phyloP scores from a whole-genome alignment of 1,140 invertebrate species.

The Drosophila serrata region DNA sequence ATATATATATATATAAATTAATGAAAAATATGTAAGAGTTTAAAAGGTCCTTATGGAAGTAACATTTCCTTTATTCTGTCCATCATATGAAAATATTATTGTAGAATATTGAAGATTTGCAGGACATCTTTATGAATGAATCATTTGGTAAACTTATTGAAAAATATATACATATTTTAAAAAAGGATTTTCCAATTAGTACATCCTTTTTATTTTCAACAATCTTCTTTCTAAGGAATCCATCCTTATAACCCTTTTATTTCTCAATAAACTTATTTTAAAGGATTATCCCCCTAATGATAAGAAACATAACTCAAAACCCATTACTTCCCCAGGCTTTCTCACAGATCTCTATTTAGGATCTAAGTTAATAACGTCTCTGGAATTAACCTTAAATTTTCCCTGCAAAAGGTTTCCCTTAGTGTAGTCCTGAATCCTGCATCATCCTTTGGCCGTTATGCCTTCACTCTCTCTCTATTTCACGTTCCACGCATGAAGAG shows the following conservation, averaged over 20 bases:
- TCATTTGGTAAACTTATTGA: too few species aligned
- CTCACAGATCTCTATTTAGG: rapidly evolving
- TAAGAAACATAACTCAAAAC: not conserved
- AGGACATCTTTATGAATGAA: too few species aligned
- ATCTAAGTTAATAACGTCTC: not conserved
- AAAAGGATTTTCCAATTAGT: too few species aligned
- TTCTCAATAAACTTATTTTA: not conserved
- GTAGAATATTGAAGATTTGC: too few species aligned
- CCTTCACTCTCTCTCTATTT: slow-evolving; percentile 25
- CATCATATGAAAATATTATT: too few species aligned
- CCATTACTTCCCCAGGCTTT: not conserved
- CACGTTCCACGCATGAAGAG: slow-evolving; percentile 73
- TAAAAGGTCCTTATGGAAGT: not conserved
- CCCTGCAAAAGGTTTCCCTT: not conserved
- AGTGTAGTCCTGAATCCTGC: slow-evolving; percentile 28
- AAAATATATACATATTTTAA: too few species aligned
- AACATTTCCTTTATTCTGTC: not conserved
- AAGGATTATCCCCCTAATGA: not conserved
- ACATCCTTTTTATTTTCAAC: too few species aligned
- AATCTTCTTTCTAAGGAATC: too few species aligned
- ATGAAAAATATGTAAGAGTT: not conserved
- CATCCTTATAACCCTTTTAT: not conserved
- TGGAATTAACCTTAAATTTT: not conserved
- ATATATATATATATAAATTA: too few species aligned
- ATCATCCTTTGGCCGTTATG: slow-evolving; percentile 66